These are phyloP conservation scores for Blastobasis lacticolella DNA, from an alignment of 2,888 invertebrate genomes.

Conservation along the genomic window DNA sequence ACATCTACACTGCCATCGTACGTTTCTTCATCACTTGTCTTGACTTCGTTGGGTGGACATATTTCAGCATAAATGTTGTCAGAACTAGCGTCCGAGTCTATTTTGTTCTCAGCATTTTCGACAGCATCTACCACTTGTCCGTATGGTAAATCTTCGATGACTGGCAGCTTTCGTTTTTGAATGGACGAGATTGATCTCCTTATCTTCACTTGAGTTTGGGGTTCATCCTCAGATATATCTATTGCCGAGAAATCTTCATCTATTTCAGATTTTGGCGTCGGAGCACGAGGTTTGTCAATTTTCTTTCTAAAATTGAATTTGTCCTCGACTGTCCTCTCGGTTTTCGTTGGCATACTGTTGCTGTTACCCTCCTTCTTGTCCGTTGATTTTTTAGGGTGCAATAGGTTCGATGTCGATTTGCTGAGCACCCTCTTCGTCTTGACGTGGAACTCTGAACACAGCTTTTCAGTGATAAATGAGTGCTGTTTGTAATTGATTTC, in stretches of 20 bases:
- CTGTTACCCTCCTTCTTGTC: slow-evolving; percentile 68
- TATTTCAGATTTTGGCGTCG: slow-evolving; percentile 60
- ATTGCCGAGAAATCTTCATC: slow-evolving; percentile 51
- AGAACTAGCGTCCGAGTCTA: slow-evolving; percentile 56
- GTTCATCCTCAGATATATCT: slow-evolving; percentile 61
- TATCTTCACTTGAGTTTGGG: slow-evolving; percentile 60
- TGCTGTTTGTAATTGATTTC: slow-evolving; percentile 73
- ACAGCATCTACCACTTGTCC: slow-evolving; percentile 81
- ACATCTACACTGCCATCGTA: slow-evolving; percentile 62
- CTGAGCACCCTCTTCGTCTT: slow-evolving; percentile 79
- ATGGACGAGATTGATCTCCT: slow-evolving; percentile 70
- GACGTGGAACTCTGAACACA: slow-evolving; percentile 81
- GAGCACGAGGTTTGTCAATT: slow-evolving; percentile 65
- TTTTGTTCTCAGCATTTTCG: slow-evolving; percentile 54
- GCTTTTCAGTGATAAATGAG: slow-evolving; percentile 79
- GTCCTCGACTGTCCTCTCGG: slow-evolving; percentile 53
- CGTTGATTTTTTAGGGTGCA: slow-evolving; percentile 73
- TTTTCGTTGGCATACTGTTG: slow-evolving; percentile 68
- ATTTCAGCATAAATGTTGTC: slow-evolving; percentile 84
- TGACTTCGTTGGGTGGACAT: slow-evolving; percentile 61
- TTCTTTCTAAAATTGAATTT: slow-evolving; percentile 66
- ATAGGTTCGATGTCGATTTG: slow-evolving; percentile 77
- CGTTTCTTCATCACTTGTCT: slow-evolving; percentile 51
- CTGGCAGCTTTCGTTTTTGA: slow-evolving; percentile 68
- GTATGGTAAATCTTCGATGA: slow-evolving; percentile 80